These are phyloP conservation scores for Saccostrea glomerata DNA, from an alignment of 1,140 invertebrate species.

Conservation along the genomic window DNA sequence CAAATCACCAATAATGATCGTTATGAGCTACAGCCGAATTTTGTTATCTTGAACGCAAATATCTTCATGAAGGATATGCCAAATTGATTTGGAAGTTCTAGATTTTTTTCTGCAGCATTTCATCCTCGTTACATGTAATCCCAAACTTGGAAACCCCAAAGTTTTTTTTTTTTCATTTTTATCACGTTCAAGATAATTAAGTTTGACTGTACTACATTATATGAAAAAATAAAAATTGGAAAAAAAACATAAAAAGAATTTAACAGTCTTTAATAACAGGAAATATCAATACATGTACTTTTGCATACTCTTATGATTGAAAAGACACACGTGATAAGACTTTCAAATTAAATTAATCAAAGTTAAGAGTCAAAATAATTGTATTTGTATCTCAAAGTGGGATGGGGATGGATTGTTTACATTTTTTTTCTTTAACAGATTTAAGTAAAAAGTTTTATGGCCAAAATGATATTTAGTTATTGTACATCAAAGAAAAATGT, in stretches of 20 bases:
- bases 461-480: no score
- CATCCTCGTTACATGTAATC: background rate
- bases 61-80: background rate
- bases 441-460: no score
- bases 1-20: background rate
- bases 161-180: background rate
- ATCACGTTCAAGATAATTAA: background rate
- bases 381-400: no score
- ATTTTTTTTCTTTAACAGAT: no score
- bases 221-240: background rate
- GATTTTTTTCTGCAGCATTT: background rate
- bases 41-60: background rate
- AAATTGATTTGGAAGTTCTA: constrained; percentile 4
- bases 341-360: background rate
- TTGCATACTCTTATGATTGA: background rate
- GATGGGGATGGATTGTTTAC: no score
- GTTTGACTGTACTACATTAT: background rate
- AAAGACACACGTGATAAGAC: background rate
- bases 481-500: no score
- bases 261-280: background rate
- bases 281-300: background rate
- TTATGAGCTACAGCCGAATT: background rate
- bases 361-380: background rate
- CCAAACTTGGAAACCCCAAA: background rate
- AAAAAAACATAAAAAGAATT: background rate